phyloP scores from a whole-genome alignment of 2,888 invertebrate genomes.

The Caenorhabditis afra region DNA sequence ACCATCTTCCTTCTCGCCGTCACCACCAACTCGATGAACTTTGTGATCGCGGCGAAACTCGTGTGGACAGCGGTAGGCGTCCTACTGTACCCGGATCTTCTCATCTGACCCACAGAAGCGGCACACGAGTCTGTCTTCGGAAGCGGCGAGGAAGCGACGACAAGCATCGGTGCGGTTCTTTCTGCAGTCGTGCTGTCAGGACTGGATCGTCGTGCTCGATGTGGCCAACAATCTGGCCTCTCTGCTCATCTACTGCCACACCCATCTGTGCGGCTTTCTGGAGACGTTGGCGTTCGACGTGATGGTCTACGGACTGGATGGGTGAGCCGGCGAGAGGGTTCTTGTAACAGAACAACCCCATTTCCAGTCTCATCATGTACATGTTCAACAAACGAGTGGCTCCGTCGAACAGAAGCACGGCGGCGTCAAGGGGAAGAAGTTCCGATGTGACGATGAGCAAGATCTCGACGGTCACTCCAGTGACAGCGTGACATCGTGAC shows the following conservation, averaged over 20 bases:
- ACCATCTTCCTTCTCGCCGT: neutral
- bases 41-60: too few species aligned
- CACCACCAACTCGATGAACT: neutral
- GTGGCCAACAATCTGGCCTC: slow-evolving; percentile 19
- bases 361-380: slow-evolving; percentile 17
- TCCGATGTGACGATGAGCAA: too few species aligned
- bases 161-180: slow-evolving; percentile 15
- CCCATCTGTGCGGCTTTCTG: neutral
- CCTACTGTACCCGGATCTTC: too few species aligned
- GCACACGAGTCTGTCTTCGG: neutral
- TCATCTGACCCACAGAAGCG: too few species aligned
- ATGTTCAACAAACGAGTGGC: slow-evolving; percentile 3
- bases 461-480: too few species aligned
- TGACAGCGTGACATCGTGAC: too few species aligned
- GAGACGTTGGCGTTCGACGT: slow-evolving; percentile 31
- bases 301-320: slow-evolving; percentile 32
- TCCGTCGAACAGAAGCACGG: too few species aligned
- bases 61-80: too few species aligned
- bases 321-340: too few species aligned
- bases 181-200: slow-evolving; percentile 38
- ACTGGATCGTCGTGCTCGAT: slow-evolving; percentile 34
- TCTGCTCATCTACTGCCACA: neutral
- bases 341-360: too few species aligned
- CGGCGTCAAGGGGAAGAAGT: too few species aligned
- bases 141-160: slow-evolving; percentile 1